A percentile compares a stretch with the other conserved stretches of the same genome.
Conservation (phyloP, 1,140 invertebrate genomes). For the Theocolax elegans region DNA sequence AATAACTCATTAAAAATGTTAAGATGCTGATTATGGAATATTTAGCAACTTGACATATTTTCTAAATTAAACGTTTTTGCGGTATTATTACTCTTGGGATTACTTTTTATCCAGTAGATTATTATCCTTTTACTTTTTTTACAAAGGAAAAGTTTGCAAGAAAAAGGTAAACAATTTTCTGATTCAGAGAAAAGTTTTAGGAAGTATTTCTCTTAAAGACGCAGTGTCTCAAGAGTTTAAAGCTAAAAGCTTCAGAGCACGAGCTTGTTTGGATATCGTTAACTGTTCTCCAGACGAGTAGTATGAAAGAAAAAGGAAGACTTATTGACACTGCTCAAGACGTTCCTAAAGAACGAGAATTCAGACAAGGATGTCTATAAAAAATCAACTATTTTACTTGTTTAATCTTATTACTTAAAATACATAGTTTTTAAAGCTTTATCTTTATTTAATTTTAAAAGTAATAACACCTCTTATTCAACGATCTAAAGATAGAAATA, state of each 20-base stretch:
- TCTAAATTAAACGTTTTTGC: too few relatives aligned
- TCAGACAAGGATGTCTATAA: not conserved
- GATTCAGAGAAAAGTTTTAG: not conserved
- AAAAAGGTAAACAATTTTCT: not conserved
- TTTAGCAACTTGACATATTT: too few relatives aligned
- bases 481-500: too few relatives aligned
- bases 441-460: too few relatives aligned
- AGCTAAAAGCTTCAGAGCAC: slow-evolving; percentile 40
- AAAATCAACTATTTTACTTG: slow-evolving; percentile 7
- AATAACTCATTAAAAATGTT: too few relatives aligned
- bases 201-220: slow-evolving; percentile 43
- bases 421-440: not conserved
- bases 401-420: slow-evolving; percentile 13
- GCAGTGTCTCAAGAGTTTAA: slow-evolving; percentile 45
- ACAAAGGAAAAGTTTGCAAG: too few relatives aligned
- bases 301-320: slow-evolving; percentile 40
- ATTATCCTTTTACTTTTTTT: too few relatives aligned
- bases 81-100: too few relatives aligned
- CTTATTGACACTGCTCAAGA: slow-evolving; percentile 29
- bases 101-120: too few relatives aligned
- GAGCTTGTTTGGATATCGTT: slow-evolving; percentile 61
- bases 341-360: slow-evolving; percentile 7
- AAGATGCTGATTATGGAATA: too few relatives aligned
- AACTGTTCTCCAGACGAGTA: slow-evolving; percentile 52
- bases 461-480: too few relatives aligned